These are phyloP conservation scores for Anoncus sp. DNA, from an alignment of 2,888 invertebrate genomes.

Conservation along the genomic window DNA sequence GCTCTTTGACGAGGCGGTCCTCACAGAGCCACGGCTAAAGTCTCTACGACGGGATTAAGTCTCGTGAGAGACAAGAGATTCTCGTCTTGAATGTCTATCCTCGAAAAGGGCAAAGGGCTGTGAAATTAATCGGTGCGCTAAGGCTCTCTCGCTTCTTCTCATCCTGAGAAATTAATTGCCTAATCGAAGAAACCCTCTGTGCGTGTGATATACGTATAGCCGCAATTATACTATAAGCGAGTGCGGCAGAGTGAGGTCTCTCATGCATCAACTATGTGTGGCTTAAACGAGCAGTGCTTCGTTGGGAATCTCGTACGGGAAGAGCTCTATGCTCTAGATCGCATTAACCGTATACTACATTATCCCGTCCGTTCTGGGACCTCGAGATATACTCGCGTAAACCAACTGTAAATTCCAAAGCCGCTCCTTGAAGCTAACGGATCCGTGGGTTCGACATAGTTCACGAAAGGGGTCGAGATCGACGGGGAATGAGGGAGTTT, in stretches of 20 bases:
- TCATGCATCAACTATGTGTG: slow-evolving; percentile 24
- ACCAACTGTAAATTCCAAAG: slow-evolving; percentile 53
- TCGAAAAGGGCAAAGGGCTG: slow-evolving; percentile 35
- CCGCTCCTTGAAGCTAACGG: slow-evolving; percentile 26
- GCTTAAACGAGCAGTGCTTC: slow-evolving; percentile 30
- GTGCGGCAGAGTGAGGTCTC: slow-evolving; percentile 4
- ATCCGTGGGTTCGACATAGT: slow-evolving; percentile 31
- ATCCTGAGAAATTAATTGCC: slow-evolving; percentile 39
- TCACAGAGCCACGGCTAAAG: not conserved
- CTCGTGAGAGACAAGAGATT: slow-evolving; percentile 17
- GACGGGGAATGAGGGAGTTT: slow-evolving; percentile 3
- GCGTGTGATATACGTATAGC: slow-evolving; percentile 16
- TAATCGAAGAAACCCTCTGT: slow-evolving; percentile 39
- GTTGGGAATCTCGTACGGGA: slow-evolving; percentile 9
- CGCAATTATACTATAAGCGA: slow-evolving; percentile 12
- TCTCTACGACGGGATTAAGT: slow-evolving; percentile 15
- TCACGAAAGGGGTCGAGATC: slow-evolving; percentile 19
- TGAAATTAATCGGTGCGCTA: slow-evolving; percentile 50
- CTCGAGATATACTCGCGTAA: slow-evolving; percentile 43
- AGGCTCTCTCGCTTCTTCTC: slow-evolving; percentile 3
- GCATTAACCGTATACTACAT: slow-evolving; percentile 24
- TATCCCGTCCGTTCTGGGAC: not conserved
- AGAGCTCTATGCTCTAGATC: slow-evolving; percentile 21
- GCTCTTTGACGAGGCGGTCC: slow-evolving; percentile 29
- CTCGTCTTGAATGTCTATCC: slow-evolving; percentile 37